Percentiles rank a stretch among this genome's conserved stretches.
Conservation (phyloP, 2,113 vertebrate genomes). For the Trogon melanurus region DNA sequence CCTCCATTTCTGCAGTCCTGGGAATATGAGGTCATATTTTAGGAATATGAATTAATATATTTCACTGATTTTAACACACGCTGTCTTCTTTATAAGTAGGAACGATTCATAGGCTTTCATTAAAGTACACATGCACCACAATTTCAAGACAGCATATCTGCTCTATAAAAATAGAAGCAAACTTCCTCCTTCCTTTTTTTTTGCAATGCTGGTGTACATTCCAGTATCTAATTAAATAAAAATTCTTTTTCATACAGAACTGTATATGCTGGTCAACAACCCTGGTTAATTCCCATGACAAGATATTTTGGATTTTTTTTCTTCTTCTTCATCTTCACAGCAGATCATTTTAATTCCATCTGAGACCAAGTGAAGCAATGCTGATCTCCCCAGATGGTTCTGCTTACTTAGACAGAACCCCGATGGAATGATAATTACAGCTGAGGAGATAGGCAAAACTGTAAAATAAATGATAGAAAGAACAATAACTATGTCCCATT, state of each 20-base stretch:
- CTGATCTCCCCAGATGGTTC: conserved; percentile 64
- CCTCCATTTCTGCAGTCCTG: background rate
- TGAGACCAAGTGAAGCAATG: conserved; percentile 1
- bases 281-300: background rate
- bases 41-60: conserved; percentile 14
- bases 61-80: background rate
- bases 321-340: background rate
- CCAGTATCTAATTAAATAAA: background rate
- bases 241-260: background rate
- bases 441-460: conserved; percentile 14
- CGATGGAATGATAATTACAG: conserved; percentile 41
- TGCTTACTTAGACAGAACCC: conserved; percentile 46
- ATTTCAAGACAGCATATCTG: background rate
- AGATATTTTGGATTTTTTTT: background rate
- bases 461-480: background rate
- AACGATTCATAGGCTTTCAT: background rate
- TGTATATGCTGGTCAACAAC: conserved; percentile 12
- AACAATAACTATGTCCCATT: conserved; percentile 4
- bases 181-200: background rate
- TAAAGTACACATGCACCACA: background rate
- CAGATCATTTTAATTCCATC: conserved; percentile 59
- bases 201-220: background rate
- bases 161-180: background rate
- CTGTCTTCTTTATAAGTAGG: background rate
- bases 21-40: conserved; percentile 15